Evolutionary conservation across 2,797 vertebrate genomes (phyloP), one percentile per base, ranked within the genome.

Genomic region (Platalea minor): DNA sequence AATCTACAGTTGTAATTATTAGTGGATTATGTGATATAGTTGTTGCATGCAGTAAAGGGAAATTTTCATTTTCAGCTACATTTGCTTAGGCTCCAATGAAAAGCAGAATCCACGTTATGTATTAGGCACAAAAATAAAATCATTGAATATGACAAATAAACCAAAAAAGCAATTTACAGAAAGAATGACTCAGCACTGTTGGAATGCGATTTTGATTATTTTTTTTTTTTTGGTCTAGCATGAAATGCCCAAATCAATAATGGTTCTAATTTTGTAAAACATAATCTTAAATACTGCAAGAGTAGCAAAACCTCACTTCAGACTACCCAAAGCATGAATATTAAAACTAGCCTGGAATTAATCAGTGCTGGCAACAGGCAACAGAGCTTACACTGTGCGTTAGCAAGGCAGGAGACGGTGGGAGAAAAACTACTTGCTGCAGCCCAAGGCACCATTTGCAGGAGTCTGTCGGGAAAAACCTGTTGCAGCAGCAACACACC

Each of bases 11-110:
- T 97, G 88, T 94, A 96, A 96, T 97, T 97, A 97, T 96, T 95
- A 94, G 92, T 82, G 94, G 95, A 95, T 96, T 96, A 96, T 78
- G 85, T 96, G 93, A 96, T 92, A 87, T 56, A 95, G 91, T 81
- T 92, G 85, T 78, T 84, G 85, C 67, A 70, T 78, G 74, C 84
- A 91, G 91, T 65, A 94, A 92, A 91, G 67, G 87, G 94, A 97
- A 93, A 95, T 85, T 57, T 95, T 97, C 48, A 96, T 97, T 97
- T 98, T 97, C 96, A 97, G 93, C 95, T 97, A 94, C 92, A 93
- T 96, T 97, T 97, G 84, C 94, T 97, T 89, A 85, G 89, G 89
- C 83, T 97, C 74, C 85, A 95, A 37, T 93, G 96, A 97, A 96
- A 95, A 96, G 81, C 84, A 89, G 93, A 96, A 93, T 65, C 94